phyloP scores from a whole-genome alignment of 2,113 vertebrate genomes.

The Mus spicilegus region DNA sequence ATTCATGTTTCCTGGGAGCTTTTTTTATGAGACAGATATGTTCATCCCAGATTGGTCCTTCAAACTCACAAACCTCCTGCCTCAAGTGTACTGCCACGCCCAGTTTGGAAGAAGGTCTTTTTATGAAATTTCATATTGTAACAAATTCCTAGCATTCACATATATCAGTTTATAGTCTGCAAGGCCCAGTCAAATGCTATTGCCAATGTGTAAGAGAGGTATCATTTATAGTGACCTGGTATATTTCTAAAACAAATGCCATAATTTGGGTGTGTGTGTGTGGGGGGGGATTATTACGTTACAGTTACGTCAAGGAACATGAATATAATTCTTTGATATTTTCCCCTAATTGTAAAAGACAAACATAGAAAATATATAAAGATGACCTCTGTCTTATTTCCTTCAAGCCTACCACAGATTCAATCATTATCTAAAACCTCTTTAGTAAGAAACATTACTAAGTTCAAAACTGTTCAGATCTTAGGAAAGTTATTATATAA shows the following conservation, averaged over 20 bases:
- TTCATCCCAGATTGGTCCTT: not conserved
- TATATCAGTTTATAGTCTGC: slow-evolving; percentile 53
- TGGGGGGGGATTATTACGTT: slow-evolving; percentile 23
- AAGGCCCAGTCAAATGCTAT: slow-evolving; percentile 42
- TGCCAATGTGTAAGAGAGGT: slow-evolving; percentile 6
- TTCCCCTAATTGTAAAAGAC: slow-evolving; percentile 29
- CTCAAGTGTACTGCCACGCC: not conserved
- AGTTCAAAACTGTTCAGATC: slow-evolving; percentile 45
- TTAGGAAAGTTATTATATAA: slow-evolving; percentile 54
- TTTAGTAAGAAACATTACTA: slow-evolving; percentile 51
- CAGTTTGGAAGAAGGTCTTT: slow-evolving; percentile 16
- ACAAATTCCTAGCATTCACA: slow-evolving; percentile 39
- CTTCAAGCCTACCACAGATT: slow-evolving; percentile 44
- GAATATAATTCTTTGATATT: slow-evolving; percentile 56
- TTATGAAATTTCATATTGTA: slow-evolving; percentile 48
- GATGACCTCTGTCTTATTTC: slow-evolving; percentile 24
- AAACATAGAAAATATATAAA: slow-evolving; percentile 49
- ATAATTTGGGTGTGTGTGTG: not conserved
- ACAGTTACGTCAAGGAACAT: slow-evolving; percentile 32
- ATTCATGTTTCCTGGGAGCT: not conserved
- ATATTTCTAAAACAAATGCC: slow-evolving; percentile 50
- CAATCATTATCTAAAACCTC: slow-evolving; percentile 49
- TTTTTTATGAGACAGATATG: not conserved
- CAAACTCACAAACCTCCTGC: not conserved
- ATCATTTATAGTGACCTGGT: slow-evolving; percentile 41